Evolutionary conservation across 2,888 invertebrate species (phyloP), one percentile per base, ranked within the genome.

Genomic region (Lasioglossum marginatum): DNA sequence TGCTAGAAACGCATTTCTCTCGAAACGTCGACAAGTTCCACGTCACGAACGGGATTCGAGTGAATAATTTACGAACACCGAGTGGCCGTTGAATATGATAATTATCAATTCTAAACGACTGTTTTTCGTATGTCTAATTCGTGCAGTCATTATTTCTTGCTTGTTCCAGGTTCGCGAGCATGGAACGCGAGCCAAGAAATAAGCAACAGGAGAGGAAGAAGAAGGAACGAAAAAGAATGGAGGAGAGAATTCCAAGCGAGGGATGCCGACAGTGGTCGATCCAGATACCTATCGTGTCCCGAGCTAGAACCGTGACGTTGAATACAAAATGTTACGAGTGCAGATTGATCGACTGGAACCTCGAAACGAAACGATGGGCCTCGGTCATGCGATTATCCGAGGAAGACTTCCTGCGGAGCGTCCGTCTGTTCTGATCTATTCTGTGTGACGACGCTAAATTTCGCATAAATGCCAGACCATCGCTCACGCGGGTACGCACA

Each of bases 281-380:
- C 57, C 78, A 63, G 75, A 83, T 83, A 83, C n/a, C 57, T 81
- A 88, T 82, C 76, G 68, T n/a, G 48, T 66, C 60, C 71, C 31
- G 66, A 31, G 71, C 74, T 73, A 66, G 66, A 34, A 63, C 66
- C 66, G 66, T 66, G 66, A 66, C 68, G 68, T 70, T 70, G 68
- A 70, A 40, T 70, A 70, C 68, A 40, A 12, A 70, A 70, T 70
- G 68, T 70, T 40, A 37, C 48, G 23, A 52, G 57, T 43, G 70
- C 70, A 66, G 80, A 86, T 78, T 81, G 85, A 86, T 86, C 70
- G 83, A 81, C 43, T 66, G 71, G 71, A 71, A 77, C 74, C 63
- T 77, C 71, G 77, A 74, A 48, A 37, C 43, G 77, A 71, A 79
- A 76, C 68, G 85, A 80, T 63, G 63, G 72, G 73, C 60, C 60